These are phyloP conservation scores for Drosophila repleta DNA, from an alignment of 1,140 invertebrate genomes.

Conservation along the genomic window DNA sequence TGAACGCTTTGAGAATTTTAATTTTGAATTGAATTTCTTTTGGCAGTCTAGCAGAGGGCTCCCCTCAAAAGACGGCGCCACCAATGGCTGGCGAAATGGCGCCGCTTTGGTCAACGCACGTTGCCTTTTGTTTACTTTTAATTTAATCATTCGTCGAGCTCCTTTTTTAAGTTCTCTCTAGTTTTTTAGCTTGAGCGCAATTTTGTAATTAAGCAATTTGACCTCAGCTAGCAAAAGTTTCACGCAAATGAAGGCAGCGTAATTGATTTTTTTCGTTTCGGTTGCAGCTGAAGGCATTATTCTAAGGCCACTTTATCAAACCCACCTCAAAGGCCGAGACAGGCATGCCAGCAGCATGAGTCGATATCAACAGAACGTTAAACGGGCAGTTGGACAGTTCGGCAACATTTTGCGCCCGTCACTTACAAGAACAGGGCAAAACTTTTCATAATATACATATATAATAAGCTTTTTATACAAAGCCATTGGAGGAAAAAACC, in stretches of 20 bases:
- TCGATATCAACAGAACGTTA: conserved; percentile 37
- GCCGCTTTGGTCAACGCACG: conserved; percentile 74
- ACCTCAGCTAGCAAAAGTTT: conserved; percentile 71
- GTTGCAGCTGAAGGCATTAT: neutral
- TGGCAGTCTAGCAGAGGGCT: conserved; percentile 25
- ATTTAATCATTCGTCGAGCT: conserved; percentile 63
- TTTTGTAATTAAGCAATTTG: conserved; percentile 82
- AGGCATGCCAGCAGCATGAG: conserved; percentile 51
- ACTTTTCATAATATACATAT: conserved; percentile 59
- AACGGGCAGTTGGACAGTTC: conserved; percentile 41
- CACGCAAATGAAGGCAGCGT: conserved; percentile 75
- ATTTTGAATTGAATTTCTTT: conserved; percentile 73
- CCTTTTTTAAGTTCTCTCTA: conserved; percentile 34
- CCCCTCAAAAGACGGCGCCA: conserved; percentile 59
- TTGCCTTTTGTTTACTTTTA: conserved; percentile 80
- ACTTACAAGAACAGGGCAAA: conserved; percentile 23
- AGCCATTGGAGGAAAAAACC: neutral
- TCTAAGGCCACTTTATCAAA: conserved; percentile 20
- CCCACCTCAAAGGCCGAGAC: conserved; percentile 62
- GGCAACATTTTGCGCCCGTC: conserved; percentile 1
- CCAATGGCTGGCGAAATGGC: conserved; percentile 58
- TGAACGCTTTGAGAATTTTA: conserved; percentile 80
- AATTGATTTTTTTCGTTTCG: conserved; percentile 58
- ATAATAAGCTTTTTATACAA: conserved; percentile 28
- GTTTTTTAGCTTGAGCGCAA: conserved; percentile 65